Conservation (phyloP, 2,797 vertebrate species). For the Sternarchorhynchus goeldii region DNA sequence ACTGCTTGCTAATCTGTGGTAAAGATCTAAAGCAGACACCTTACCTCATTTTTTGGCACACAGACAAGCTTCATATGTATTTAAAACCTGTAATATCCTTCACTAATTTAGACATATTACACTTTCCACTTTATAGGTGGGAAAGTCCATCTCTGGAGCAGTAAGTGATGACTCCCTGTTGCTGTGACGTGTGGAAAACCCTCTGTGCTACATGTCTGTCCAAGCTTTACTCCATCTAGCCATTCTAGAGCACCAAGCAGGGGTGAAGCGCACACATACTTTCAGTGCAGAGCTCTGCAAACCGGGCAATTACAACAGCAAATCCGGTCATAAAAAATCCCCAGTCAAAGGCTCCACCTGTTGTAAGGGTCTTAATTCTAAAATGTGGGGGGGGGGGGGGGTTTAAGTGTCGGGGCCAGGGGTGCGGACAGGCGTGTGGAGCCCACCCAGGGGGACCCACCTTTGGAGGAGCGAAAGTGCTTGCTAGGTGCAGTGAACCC, state of each 20-base stretch:
- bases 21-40: conserved; percentile 63
- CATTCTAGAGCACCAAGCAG: background rate
- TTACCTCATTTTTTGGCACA: conserved; percentile 66
- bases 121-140: conserved; percentile 59
- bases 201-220: background rate
- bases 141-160: conserved; percentile 61
- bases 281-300: conserved; percentile 30
- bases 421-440: conserved; percentile 62
- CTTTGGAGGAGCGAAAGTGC: conserved; percentile 93
- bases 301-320: conserved; percentile 36
- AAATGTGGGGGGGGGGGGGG: conserved; percentile 60
- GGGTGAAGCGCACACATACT: conserved; percentile 9
- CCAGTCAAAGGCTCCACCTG: conserved; percentile 65
- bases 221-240: no score
- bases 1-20: conserved; percentile 64
- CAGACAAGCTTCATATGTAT: conserved; percentile 67
- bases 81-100: conserved; percentile 66
- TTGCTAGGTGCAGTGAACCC: conserved; percentile 97
- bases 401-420: conserved; percentile 45
- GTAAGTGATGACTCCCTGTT: conserved; percentile 58
- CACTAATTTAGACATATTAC: conserved; percentile 71
- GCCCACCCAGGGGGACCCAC: conserved; percentile 72
- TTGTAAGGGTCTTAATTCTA: conserved; percentile 62
- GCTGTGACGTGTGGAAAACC: conserved; percentile 31
- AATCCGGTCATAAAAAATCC: conserved; percentile 44